Evolutionary conservation across 2,797 vertebrate species (phyloP).

Genomic region (Dendrocincla tyrannina): DNA sequence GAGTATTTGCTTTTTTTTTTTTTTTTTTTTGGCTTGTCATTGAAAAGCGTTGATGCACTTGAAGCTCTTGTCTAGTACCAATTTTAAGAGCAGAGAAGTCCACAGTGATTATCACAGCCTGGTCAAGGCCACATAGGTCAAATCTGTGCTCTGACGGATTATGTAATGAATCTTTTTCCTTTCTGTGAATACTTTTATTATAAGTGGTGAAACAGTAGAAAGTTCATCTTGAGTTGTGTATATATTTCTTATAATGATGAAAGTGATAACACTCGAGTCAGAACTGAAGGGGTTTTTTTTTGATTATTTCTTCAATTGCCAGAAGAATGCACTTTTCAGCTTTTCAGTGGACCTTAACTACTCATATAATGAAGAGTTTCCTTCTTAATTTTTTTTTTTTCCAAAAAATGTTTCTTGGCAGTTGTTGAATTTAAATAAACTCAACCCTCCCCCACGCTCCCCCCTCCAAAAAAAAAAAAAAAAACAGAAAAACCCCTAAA

Average conservation of each 20-base stretch:
- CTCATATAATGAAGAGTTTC: neutral
- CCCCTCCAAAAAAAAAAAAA: too few species aligned
- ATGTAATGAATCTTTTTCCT: neutral
- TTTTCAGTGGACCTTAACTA: neutral
- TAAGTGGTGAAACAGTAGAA: neutral
- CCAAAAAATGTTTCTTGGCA: neutral
- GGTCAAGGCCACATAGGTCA: neutral
- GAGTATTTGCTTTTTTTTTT: neutral
- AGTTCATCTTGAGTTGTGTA: neutral
- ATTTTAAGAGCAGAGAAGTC: neutral
- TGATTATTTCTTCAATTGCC: neutral
- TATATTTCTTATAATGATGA: neutral
- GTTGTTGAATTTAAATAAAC: neutral
- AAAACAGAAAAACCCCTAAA: neutral
- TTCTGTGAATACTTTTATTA: neutral
- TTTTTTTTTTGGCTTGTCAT: neutral
- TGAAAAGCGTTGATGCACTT: slow-evolving; percentile 9
- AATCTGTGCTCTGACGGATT: neutral
- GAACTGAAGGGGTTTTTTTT: neutral
- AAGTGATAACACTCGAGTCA: neutral
- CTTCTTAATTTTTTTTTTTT: neutral
- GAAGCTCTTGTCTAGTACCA: slow-evolving; percentile 3
- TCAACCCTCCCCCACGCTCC: neutral
- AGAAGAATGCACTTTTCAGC: neutral
- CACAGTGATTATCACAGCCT: neutral